Conservation (phyloP, 2,888 invertebrate genomes). For the Phanerotoma sp. region DNA sequence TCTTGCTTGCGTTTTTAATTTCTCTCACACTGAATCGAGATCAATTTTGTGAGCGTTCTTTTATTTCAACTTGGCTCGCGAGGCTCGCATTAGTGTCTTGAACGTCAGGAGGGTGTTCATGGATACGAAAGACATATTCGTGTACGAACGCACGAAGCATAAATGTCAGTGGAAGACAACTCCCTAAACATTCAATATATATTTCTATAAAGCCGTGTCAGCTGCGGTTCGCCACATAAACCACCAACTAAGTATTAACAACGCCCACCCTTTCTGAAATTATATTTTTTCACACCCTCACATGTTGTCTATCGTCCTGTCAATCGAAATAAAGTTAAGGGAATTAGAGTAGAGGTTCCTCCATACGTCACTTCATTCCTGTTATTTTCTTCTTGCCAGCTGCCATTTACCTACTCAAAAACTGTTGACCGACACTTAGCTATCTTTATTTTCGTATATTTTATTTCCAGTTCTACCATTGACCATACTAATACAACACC, state of each 20-base stretch:
- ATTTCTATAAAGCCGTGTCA: slow-evolving; percentile 39
- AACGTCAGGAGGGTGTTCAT: too few relatives aligned
- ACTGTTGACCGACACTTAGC: neutral
- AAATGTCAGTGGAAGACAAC: neutral
- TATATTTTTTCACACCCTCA: slow-evolving; percentile 51
- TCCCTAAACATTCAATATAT: slow-evolving; percentile 3
- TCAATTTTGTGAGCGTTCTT: slow-evolving; percentile 26
- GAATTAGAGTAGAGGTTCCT: slow-evolving; percentile 21
- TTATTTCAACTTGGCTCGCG: slow-evolving; percentile 20
- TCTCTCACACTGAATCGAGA: slow-evolving; percentile 8
- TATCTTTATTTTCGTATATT: neutral
- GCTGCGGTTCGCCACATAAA: slow-evolving; percentile 49
- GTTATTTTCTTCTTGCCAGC: slow-evolving; percentile 1
- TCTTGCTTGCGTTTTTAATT: slow-evolving; percentile 10
- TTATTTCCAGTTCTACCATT: neutral
- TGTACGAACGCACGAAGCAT: too few relatives aligned
- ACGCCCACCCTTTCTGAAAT: slow-evolving; percentile 44
- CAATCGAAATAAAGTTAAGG: slow-evolving; percentile 39
- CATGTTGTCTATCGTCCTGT: slow-evolving; percentile 39
- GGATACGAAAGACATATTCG: too few relatives aligned
- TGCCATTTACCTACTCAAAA: neutral
- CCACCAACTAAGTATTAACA: slow-evolving; percentile 20
- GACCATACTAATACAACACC: too few relatives aligned
- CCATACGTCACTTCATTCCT: slow-evolving; percentile 6
- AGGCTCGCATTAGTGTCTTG: slow-evolving; percentile 28